phyloP scores from a whole-genome alignment of 2,888 invertebrate species.

The Drosophila paranaensis region DNA sequence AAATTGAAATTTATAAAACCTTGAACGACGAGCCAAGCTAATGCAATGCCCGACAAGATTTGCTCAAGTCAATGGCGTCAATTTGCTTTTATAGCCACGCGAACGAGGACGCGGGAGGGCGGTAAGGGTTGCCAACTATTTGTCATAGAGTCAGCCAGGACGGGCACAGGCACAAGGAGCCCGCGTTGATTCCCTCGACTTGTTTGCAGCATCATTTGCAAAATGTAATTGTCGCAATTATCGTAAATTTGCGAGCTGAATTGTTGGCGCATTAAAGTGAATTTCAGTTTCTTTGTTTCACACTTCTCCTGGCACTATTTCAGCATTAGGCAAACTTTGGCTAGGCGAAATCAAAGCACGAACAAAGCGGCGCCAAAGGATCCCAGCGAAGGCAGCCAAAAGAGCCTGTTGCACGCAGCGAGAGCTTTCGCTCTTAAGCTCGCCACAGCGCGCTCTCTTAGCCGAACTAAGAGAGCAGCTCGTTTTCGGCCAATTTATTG shows the following conservation, averaged over 20 bases:
- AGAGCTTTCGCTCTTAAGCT: slow-evolving; percentile 55
- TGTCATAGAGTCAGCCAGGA: slow-evolving; percentile 36
- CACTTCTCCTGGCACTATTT: slow-evolving; percentile 55
- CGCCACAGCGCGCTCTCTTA: slow-evolving; percentile 16
- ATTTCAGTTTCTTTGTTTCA: slow-evolving; percentile 62
- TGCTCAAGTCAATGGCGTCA: slow-evolving; percentile 77
- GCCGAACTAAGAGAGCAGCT: slow-evolving; percentile 21
- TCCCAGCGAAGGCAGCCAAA: slow-evolving; percentile 9
- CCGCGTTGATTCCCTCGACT: slow-evolving; percentile 37
- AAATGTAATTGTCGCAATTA: slow-evolving; percentile 78
- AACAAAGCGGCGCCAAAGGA: slow-evolving; percentile 1
- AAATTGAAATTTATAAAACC: slow-evolving; percentile 77
- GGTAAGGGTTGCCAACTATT: slow-evolving; percentile 57
- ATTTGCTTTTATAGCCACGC: slow-evolving; percentile 66
- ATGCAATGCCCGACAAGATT: slow-evolving; percentile 61
- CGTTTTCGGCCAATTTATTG: slow-evolving; percentile 66
- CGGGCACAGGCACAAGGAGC: slow-evolving; percentile 11
- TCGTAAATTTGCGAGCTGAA: slow-evolving; percentile 73
- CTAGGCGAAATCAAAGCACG: slow-evolving; percentile 67
- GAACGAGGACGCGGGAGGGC: neutral
- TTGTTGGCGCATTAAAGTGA: slow-evolving; percentile 73
- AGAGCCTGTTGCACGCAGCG: slow-evolving; percentile 61
- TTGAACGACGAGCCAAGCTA: slow-evolving; percentile 39
- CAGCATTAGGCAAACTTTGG: slow-evolving; percentile 47
- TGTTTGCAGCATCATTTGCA: slow-evolving; percentile 73